Evolutionary conservation across 2,888 invertebrate species (phyloP).

Genomic region (Trachelus iudaicus): DNA sequence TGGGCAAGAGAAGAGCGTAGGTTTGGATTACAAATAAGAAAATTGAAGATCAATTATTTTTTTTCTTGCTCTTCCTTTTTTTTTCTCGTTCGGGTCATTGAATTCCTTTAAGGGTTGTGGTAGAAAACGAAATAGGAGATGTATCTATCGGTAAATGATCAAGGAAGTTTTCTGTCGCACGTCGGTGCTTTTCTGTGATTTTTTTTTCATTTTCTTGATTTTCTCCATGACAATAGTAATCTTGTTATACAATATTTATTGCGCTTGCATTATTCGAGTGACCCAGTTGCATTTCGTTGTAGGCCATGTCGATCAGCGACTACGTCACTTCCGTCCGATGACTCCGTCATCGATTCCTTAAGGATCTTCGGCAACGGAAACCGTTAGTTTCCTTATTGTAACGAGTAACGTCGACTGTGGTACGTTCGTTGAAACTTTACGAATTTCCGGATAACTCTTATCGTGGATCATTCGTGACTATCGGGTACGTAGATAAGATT

Average conservation of each 20-base stretch:
- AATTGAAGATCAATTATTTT: slow-evolving; percentile 30
- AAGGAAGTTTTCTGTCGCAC: neutral
- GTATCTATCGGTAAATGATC: neutral
- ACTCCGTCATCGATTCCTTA: neutral
- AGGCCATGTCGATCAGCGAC: neutral
- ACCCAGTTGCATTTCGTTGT: neutral
- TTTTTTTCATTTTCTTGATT: neutral
- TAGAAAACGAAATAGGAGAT: too few relatives aligned
- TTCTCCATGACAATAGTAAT: neutral
- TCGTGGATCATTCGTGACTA: neutral
- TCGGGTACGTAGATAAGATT: neutral
- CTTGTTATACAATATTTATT: neutral
- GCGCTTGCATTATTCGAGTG: neutral
- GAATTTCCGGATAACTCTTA: neutral
- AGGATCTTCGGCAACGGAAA: neutral
- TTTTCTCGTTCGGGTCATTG: neutral
- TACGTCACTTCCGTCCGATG: neutral
- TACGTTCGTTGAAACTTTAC: neutral
- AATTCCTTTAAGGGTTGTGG: too few relatives aligned
- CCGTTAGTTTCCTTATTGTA: neutral
- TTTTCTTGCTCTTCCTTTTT: neutral
- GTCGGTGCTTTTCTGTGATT: neutral
- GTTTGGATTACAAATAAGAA: slow-evolving; percentile 11
- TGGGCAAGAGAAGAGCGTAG: neutral
- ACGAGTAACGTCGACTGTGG: neutral